Percentiles rank a stretch among this genome's conserved stretches.
Evolutionary conservation across 2,797 vertebrate species (phyloP).

Genomic region (Siniperca undulata): DNA sequence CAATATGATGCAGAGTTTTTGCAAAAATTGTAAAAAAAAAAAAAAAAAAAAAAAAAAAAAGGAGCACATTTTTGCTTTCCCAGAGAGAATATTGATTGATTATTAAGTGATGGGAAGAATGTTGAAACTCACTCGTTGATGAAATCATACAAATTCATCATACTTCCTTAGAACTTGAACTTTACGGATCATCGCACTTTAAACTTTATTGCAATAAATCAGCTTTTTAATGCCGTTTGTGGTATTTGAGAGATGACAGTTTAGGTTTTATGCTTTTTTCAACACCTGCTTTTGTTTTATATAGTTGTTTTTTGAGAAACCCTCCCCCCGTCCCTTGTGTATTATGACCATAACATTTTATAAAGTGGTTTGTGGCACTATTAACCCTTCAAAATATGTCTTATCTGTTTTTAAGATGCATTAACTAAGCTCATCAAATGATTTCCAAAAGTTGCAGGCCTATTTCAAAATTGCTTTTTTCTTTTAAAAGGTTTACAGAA

Average conservation of each 20-base stretch:
- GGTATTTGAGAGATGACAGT: neutral
- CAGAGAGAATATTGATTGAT: neutral
- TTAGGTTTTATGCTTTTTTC: neutral
- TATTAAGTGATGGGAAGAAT: neutral
- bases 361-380: neutral
- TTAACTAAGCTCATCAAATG: neutral
- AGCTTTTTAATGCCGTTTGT: neutral
- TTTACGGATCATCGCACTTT: neutral
- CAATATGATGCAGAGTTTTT: neutral
- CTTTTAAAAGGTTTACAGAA: neutral
- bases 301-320: neutral
- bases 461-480: neutral
- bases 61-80: neutral
- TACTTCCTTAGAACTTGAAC: neutral
- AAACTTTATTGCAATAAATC: neutral
- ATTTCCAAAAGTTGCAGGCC: neutral
- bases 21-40: neutral
- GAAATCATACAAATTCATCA: neutral
- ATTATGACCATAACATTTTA: neutral
- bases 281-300: neutral
- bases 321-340: neutral
- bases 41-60: neutral
- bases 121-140: neutral
- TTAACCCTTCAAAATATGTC: neutral
- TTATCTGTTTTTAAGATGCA: neutral